These are phyloP conservation scores for Artibeus lituratus DNA, from an alignment of 2,797 vertebrate genomes.

Conservation along the genomic window DNA sequence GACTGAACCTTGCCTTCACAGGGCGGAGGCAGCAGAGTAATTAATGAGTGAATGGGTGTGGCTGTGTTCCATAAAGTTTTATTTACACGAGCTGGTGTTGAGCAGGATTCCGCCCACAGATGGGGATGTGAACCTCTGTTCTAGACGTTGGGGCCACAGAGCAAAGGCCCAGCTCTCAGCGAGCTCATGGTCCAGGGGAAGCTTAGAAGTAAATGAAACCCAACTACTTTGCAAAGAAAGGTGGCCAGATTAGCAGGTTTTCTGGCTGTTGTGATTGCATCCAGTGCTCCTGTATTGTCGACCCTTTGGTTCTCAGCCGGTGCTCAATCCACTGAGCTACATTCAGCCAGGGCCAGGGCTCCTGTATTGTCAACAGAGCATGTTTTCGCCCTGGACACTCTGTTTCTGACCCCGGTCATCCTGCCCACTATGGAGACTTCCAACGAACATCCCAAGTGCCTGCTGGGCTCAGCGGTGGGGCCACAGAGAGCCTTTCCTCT, in stretches of 20 bases:
- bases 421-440: background rate
- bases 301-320: too few relatives aligned
- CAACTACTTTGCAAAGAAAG: background rate
- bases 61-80: background rate
- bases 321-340: too few relatives aligned
- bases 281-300: too few relatives aligned
- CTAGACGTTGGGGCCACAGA: background rate
- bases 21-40: too few relatives aligned
- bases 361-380: background rate
- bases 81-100: background rate
- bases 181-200: background rate
- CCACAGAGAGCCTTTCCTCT: rapidly evolving
- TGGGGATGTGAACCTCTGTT: background rate
- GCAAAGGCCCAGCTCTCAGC: background rate
- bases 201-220: background rate
- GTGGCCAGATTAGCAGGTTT: background rate
- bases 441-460: rapidly evolving
- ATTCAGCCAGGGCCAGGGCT: too few relatives aligned
- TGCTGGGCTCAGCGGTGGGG: background rate
- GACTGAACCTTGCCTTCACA: too few relatives aligned
- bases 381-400: background rate
- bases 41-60: background rate
- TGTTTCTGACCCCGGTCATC: rapidly evolving
- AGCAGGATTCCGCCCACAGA: background rate
- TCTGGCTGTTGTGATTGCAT: background rate